Base-by-base conservation (phyloP, 2,113 vertebrate species). In the Chloroceryle aenea region DNA sequence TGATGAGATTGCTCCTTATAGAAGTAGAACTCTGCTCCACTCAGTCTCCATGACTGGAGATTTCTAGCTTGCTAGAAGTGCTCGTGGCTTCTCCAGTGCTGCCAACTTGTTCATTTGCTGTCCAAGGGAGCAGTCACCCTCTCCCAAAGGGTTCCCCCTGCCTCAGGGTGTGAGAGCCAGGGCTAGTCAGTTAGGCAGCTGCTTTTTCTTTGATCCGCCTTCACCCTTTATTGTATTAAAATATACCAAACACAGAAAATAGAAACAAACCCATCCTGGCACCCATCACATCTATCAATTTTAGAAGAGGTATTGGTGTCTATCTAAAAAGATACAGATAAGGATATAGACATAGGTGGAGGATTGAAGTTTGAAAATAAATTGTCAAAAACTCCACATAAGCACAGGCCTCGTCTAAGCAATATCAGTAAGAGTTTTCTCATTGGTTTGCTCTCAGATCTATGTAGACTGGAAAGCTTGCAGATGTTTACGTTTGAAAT, bases 351-450 rank as follows among this genome's bases (percentile, higher is more conserved):
- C 17, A 23, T 3, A 55, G 32, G 29, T 40, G 34, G 10, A 71
- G 53, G 77, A 73, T 64, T 58, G n/a, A 23, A 40, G 18, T 79
- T 93, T 64, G 45, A 87, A 93, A 87, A 77, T 34, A 20, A 26
- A 32, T 77, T 77, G n/a, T 81, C 4, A 75, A 52, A 68, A 9
- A 43, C 6, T 87, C 10, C 10, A 0, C 3, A 0, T 55, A 72
- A 55, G 62, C 17, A 15, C 14, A 43, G 16, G 6, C 30, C 8
- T 66, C 64, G 9, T 64, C 21, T 64, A 42, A 72, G 9, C n/a
- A 42, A 4, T 11, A 53, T 30, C 4, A 10, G 53, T 69, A 36
- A 25, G 27, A 72, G 13, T 73, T 64, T 62, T 86, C 34, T 56
- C 22, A 12, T 14, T 82, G 62, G 6, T 56, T 88, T 90, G 16